phyloP scores from a whole-genome alignment of 1,140 invertebrate species.

The Drosophila teissieri region DNA sequence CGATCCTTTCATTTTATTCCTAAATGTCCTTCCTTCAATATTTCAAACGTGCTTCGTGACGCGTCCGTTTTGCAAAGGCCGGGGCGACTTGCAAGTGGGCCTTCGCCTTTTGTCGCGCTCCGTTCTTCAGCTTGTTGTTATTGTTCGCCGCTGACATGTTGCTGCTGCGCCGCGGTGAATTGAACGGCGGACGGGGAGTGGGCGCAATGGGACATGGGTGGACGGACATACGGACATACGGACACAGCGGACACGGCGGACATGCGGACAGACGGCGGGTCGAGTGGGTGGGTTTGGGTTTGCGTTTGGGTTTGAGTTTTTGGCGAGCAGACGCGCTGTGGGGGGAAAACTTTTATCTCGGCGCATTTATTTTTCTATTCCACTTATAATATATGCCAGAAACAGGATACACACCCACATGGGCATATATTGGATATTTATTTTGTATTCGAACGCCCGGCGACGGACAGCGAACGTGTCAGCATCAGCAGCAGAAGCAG shows the following conservation, averaged over 20 bases:
- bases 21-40: conserved; percentile 84
- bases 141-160: conserved; percentile 77
- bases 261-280: too few species aligned
- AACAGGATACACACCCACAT: conserved; percentile 83
- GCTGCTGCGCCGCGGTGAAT: conserved; percentile 71
- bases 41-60: conserved; percentile 83
- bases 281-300: conserved; percentile 17
- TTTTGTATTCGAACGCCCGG: conserved; percentile 81
- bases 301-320: conserved; percentile 3
- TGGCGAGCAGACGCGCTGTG: conserved; percentile 18
- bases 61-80: conserved; percentile 75
- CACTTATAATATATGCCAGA: conserved; percentile 84
- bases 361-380: conserved; percentile 84
- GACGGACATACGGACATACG: background rate
- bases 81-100: conserved; percentile 71
- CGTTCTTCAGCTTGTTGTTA: conserved; percentile 48
- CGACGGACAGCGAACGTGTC: conserved; percentile 78
- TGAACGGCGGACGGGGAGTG: conserved; percentile 46
- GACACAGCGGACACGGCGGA: too few species aligned
- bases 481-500: conserved; percentile 56
- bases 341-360: conserved; percentile 77
- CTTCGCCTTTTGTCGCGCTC: conserved; percentile 56
- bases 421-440: conserved; percentile 84
- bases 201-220: conserved; percentile 18
- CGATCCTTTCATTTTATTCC: conserved; percentile 84